Base-by-base conservation (phyloP, 2,888 invertebrate genomes). In the Pseudanteris insignis region DNA sequence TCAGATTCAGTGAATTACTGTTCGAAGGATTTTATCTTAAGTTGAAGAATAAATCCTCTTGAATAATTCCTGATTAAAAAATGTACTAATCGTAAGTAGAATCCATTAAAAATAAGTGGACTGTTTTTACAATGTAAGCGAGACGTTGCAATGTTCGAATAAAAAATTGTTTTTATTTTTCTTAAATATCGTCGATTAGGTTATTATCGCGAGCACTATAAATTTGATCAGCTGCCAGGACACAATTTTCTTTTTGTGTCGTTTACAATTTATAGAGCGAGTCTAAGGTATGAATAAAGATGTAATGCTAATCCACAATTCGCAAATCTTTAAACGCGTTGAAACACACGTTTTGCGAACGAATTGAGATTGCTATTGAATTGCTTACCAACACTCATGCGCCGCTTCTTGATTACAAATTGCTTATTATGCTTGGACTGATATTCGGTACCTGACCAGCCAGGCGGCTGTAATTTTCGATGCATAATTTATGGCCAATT, bases 401-500 rank as follows among this genome's bases (percentile, higher is more conserved):
- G 70, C 74, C 74, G 76, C 73, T 72, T 72, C 76, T 75, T 78
- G 78, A 79, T 79, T 79, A 77, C 78, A 79, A 79, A 79, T 78
- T 78, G 78, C 78, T 77, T 77, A 78, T 78, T 77, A 77, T 77
- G 70, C 72, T 64, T 64, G 58, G 65, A 54, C 59, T 53, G 64
- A 66, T 68, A 67, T 66, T 67, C 65, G 67, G 63, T 54, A 58
- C 62, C 57, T 57, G 43, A 46, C 50, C 62, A 48, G 47, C 36
- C 58, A 54, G 60, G 51, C 66, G 65, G 67, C 73, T 71, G 74
- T 78, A 79, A 79, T 78, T 78, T 78, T 78, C 78, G 77, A 79
- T 78, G 78, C 77, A 78, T 78, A 78, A 78, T 78, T 79, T 78
- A 78, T 78, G 75, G 77, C 72, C 74, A 73, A 77, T 78, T 78